phyloP scores from a whole-genome alignment of 2,888 invertebrate species.

The Tinea semifulvella region DNA sequence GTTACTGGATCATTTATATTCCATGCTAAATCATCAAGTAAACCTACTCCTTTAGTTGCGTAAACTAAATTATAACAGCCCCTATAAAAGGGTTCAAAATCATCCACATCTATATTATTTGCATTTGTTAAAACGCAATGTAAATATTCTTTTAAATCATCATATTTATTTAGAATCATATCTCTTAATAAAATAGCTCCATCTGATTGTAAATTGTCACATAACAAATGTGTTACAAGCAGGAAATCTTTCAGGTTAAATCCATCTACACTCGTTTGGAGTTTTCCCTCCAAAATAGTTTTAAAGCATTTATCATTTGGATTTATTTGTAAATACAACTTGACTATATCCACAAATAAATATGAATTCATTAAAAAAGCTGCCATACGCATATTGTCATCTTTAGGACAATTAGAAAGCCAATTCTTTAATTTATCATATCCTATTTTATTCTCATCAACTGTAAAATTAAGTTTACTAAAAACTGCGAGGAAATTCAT shows the following conservation, averaged over 20 bases:
- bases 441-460: slow-evolving; percentile 22
- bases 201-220: no score
- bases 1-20: background rate
- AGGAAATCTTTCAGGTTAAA: no score
- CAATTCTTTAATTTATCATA: background rate
- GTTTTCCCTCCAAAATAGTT: background rate
- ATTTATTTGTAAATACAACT: background rate
- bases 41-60: no score
- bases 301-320: slow-evolving; percentile 1
- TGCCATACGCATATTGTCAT: slow-evolving; percentile 33
- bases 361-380: slow-evolving; percentile 20
- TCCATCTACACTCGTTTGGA: background rate
- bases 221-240: no score
- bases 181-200: no score
- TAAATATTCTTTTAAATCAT: no score
- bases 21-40: background rate
- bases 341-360: background rate
- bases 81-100: no score
- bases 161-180: no score
- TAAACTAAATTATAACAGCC: no score
- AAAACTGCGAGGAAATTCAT: slow-evolving; percentile 27
- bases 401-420: background rate
- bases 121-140: no score
- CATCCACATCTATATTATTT: no score
- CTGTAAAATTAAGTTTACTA: slow-evolving; percentile 26